A percentile compares a stretch with the other conserved stretches of the same genome.
These are phyloP conservation scores for Zaprionus taronus DNA, from an alignment of 1,140 invertebrate genomes.

Conservation along the genomic window DNA sequence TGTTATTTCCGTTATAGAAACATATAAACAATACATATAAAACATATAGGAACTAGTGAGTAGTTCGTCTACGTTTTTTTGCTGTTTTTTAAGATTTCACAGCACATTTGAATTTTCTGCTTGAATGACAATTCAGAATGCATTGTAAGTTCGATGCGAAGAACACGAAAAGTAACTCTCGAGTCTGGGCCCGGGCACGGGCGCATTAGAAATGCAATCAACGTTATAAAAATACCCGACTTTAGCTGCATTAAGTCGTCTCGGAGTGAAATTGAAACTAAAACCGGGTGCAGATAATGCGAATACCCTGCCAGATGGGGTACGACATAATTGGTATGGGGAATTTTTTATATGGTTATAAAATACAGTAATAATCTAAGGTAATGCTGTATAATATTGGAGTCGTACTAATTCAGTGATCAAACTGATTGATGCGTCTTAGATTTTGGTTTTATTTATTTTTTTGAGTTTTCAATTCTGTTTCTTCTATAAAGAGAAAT, in stretches of 20 bases:
- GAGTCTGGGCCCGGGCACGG: neutral
- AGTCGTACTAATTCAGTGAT: too few relatives aligned
- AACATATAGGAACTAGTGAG: neutral
- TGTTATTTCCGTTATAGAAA: constrained; percentile 2
- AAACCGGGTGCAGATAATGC: neutral
- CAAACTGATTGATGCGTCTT: too few relatives aligned
- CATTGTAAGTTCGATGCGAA: constrained; percentile 11
- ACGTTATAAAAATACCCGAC: neutral
- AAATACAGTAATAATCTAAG: neutral
- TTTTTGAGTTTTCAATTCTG: neutral
- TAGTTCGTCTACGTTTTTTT: neutral
- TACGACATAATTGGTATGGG: neutral
- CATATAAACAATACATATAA: constrained; percentile 1
- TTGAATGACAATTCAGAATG: constrained; percentile 36
- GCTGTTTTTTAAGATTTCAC: constrained; percentile 17
- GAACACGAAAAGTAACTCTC: neutral
- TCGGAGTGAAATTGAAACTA: neutral
- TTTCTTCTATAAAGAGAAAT: too few relatives aligned
- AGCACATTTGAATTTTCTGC: constrained; percentile 33
- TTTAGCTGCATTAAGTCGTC: constrained; percentile 2
- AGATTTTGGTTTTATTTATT: neutral
- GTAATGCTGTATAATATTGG: too few relatives aligned
- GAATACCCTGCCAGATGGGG: neutral
- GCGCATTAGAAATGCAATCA: constrained; percentile 12
- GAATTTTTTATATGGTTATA: neutral